These are phyloP conservation scores for Pseudorasbora parva DNA, from an alignment of 2,113 vertebrate species.

Conservation along the genomic window DNA sequence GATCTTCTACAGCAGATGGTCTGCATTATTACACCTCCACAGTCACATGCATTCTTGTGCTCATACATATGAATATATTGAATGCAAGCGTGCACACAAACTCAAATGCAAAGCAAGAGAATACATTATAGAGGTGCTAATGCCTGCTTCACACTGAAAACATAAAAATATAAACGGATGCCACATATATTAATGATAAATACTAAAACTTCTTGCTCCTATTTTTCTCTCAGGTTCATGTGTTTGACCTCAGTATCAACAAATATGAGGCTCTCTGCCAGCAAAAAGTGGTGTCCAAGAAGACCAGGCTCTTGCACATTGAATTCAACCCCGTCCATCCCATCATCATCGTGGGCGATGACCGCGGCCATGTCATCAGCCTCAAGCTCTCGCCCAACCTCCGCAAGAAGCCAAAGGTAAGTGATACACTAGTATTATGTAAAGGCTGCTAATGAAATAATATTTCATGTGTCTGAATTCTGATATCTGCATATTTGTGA, in stretches of 20 bases:
- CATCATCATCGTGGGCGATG: constrained; percentile 87
- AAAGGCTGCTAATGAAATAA: not conserved
- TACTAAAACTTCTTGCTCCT: not conserved
- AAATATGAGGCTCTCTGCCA: constrained; percentile 89
- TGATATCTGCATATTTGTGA: not conserved
- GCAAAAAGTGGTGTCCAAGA: constrained; percentile 84
- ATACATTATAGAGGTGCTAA: not conserved
- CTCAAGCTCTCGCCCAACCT: constrained; percentile 96
- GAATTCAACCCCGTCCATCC: constrained; percentile 90
- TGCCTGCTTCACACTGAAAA: not conserved
- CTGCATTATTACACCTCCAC: constrained; percentile 2
- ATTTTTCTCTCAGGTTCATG: constrained; percentile 78
- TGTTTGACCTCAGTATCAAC: constrained; percentile 91
- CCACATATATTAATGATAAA: not conserved
- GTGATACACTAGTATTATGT: not conserved
- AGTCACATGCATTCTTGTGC: not conserved
- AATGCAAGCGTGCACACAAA: not conserved
- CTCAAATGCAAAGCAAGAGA: constrained; percentile 5
- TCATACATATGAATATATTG: constrained; percentile 22
- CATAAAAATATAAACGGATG: not conserved
- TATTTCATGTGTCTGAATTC: not conserved
- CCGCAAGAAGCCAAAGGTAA: constrained; percentile 91
- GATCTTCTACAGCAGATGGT: constrained; percentile 39
- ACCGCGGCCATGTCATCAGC: constrained; percentile 79
- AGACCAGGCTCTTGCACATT: constrained; percentile 86